Base-by-base conservation (phyloP, 2,888 invertebrate species). In the Drosophila acutilabella region DNA sequence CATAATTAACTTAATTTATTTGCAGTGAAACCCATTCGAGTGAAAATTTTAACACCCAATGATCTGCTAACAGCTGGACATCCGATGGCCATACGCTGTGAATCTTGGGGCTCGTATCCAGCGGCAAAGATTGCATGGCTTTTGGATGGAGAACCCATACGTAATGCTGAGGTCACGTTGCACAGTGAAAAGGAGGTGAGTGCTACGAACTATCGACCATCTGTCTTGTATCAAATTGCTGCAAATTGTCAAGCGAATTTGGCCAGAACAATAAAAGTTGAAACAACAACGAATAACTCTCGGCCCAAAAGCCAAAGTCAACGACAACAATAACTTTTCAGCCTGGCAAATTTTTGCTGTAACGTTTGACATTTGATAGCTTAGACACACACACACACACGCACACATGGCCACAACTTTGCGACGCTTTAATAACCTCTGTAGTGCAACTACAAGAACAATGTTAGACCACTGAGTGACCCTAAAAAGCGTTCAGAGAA, bases 71-170 rank as follows among this genome's bases (percentile, higher is more conserved):
- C 96, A 74, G 96, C 96, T 7, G 96, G 96, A 7, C 95, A 95
- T 88, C 95, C 96, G 71, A 94, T 96, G 82, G 95, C 95, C 54
- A 94, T 96, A 77, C 94, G 95, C 71, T 97, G 97, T 91, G 96
- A 96, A 87, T 95, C 96, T 42, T 94, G 96, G 91, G 97, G 97
- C 38, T 97, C 97, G 52, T 95, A 95, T 91, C 97, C 97, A 20
- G 95, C 96, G 13, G 97, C 97, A 3, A 96, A 96, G 91, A 94
- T 97, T 68, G 94, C 95, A 86, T 97, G 97, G 97, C 94, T 96
- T 74, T 93, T 97, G 78, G 96, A 96, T 88, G 95, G 95, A 68
- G 94, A 94, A 84, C 93, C 94, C 78, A 94, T 95, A 87, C 93
- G 94, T 80, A 94, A 94, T 88, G 93, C 95, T 54, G 94, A 94